phyloP scores from a whole-genome alignment of 2,888 invertebrate species.

The Molanna angustata region DNA sequence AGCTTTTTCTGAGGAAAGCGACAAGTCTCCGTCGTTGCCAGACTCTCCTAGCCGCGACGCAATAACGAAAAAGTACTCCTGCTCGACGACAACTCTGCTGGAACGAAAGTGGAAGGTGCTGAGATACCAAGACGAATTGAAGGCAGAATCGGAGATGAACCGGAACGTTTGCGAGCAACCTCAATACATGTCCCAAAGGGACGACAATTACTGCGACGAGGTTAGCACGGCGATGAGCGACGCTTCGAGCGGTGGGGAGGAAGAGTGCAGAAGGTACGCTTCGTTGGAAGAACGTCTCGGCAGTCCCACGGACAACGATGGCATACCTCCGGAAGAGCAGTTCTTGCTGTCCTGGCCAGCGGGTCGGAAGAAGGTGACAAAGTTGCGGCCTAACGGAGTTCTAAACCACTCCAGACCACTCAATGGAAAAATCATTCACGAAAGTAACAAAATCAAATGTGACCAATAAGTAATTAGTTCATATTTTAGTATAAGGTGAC shows the following conservation, averaged over 20 bases:
- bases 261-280: conserved; percentile 42
- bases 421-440: conserved; percentile 16
- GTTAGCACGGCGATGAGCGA: conserved; percentile 43
- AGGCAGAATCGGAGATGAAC: conserved; percentile 35
- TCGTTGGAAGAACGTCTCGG: conserved; percentile 39
- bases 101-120: conserved; percentile 44
- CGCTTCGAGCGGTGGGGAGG: conserved; percentile 46
- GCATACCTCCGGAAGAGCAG: conserved; percentile 46
- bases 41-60: conserved; percentile 40
- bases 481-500: too few species aligned
- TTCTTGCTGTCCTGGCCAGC: conserved; percentile 57
- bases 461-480: too few species aligned
- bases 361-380: conserved; percentile 37
- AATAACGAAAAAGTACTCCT: conserved; percentile 41
- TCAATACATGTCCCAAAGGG: conserved; percentile 12
- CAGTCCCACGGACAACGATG: conserved; percentile 38
- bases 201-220: conserved; percentile 23
- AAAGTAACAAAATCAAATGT: conserved; percentile 19
- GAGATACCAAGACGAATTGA: conserved; percentile 33
- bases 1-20: conserved; percentile 71
- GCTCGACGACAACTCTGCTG: conserved; percentile 42
- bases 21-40: conserved; percentile 50
- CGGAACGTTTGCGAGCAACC: conserved; percentile 22
- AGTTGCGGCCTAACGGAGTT: conserved; percentile 24
- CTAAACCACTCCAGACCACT: conserved; percentile 18